phyloP scores from a whole-genome alignment of 1,140 invertebrate genomes.

The Drosophila punjabiensis region DNA sequence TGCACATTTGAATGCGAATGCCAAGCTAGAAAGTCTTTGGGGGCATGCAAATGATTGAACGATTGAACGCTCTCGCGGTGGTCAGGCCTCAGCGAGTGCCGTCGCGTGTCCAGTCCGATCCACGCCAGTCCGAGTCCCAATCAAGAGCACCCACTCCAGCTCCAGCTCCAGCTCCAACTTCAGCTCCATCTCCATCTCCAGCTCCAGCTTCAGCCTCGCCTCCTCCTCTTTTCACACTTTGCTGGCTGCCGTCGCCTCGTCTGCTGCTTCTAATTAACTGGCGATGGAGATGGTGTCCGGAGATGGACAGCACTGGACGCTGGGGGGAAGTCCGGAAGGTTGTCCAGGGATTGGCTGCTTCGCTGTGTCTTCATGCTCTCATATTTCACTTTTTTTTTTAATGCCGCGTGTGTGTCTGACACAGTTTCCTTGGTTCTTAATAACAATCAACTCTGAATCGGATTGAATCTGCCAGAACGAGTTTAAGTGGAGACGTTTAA shows the following conservation, averaged over 20 bases:
- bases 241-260: conserved; percentile 61
- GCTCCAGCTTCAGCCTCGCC: conserved; percentile 15
- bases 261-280: conserved; percentile 62
- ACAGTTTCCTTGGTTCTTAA: conserved; percentile 33
- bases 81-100: conserved; percentile 53
- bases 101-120: conserved; percentile 63
- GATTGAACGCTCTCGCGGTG: conserved; percentile 10
- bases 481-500: not conserved
- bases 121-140: conserved; percentile 30
- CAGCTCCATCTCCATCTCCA: not conserved
- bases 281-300: not conserved
- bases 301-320: not conserved
- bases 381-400: conserved; percentile 34
- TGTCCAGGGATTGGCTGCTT: not conserved
- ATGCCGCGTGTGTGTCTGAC: conserved; percentile 12
- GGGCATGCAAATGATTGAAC: conserved; percentile 64
- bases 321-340: conserved; percentile 1
- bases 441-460: not conserved
- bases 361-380: conserved; percentile 19
- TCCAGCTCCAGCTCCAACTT: not conserved
- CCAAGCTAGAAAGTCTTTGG: conserved; percentile 62
- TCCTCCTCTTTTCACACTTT: conserved; percentile 67
- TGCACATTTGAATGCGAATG: conserved; percentile 24
- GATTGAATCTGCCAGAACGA: not conserved
- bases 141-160: conserved; percentile 38